These are phyloP conservation scores for Epinotia nisella DNA, from an alignment of 2,888 invertebrate species.

Conservation along the genomic window DNA sequence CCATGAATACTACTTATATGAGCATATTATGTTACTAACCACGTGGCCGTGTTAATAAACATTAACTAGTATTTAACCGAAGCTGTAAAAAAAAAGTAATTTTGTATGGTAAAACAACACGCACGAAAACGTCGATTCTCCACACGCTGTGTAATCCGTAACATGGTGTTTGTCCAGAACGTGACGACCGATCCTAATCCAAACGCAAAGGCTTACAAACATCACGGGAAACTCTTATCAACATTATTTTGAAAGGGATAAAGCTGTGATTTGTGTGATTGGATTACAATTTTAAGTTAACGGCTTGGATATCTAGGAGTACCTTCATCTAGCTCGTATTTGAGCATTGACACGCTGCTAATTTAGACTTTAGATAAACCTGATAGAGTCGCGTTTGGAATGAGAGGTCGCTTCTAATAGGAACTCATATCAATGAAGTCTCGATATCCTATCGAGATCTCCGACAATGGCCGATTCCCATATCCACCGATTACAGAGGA, in stretches of 20 bases:
- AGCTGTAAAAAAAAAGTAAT: conserved; percentile 29
- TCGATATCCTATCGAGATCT: conserved; percentile 65
- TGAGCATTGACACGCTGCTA: neutral
- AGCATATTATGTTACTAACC: neutral
- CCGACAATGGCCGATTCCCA: conserved; percentile 73
- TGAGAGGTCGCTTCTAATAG: conserved; percentile 29
- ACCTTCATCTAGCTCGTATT: conserved; percentile 8
- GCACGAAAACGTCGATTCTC: conserved; percentile 66
- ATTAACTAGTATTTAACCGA: conserved; percentile 24
- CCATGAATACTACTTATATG: neutral
- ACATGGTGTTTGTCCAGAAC: conserved; percentile 73
- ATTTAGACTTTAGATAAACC: neutral
- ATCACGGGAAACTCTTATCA: neutral
- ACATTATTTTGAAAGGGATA: conserved; percentile 46
- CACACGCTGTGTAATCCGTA: conserved; percentile 70
- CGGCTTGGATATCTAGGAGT: conserved; percentile 5
- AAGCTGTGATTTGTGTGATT: conserved; percentile 2
- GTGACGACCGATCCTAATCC: conserved; percentile 56
- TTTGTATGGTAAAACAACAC: conserved; percentile 59
- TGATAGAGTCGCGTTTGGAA: neutral
- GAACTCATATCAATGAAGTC: conserved; percentile 47
- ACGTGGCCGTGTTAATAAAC: neutral
- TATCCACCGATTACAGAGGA: conserved; percentile 76
- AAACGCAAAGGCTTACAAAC: conserved; percentile 47
- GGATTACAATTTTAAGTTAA: conserved; percentile 5